Percentiles rank a stretch among this genome's conserved stretches.
phyloP scores from a whole-genome alignment of 1,140 invertebrate species.

The Drosophila mayri region DNA sequence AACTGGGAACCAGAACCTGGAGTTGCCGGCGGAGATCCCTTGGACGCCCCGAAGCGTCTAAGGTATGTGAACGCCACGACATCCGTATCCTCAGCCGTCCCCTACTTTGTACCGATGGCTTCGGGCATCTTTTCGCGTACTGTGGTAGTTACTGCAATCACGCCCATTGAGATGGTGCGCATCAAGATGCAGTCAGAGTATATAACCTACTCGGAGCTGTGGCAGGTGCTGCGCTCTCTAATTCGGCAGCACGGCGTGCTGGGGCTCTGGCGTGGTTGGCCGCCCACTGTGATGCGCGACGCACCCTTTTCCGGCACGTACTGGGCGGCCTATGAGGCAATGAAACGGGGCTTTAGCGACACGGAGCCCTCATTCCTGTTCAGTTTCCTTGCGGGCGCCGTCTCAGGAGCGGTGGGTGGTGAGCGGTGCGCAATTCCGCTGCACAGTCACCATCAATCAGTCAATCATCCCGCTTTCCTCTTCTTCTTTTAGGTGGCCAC shows the following conservation, averaged over 20 bases:
- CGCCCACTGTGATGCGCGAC: slow-evolving; percentile 96
- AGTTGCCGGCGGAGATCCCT: slow-evolving; percentile 9
- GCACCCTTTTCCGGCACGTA: slow-evolving; percentile 99
- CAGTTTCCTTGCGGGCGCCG: slow-evolving; percentile 94
- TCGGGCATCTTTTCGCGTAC: slow-evolving; percentile 93
- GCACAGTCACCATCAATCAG: not conserved
- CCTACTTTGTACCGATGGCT: slow-evolving; percentile 91
- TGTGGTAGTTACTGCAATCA: slow-evolving; percentile 94
- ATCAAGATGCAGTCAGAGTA: slow-evolving; percentile 99
- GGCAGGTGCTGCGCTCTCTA: slow-evolving; percentile 85
- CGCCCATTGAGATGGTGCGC: slow-evolving; percentile 97
- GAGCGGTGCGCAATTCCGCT: not conserved
- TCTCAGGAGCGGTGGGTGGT: slow-evolving; percentile 95
- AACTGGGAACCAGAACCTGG: not conserved
- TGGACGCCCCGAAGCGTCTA: not conserved
- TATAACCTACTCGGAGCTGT: slow-evolving; percentile 92
- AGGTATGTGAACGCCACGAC: not conserved
- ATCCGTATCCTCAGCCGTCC: slow-evolving; percentile 59
- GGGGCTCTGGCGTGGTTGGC: slow-evolving; percentile 95
- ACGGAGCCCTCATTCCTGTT: slow-evolving; percentile 90
- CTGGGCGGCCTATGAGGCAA: slow-evolving; percentile 96
- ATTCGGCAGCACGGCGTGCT: slow-evolving; percentile 90
- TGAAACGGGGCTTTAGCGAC: slow-evolving; percentile 89
- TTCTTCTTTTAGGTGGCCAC: slow-evolving; percentile 91
- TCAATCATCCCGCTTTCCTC: no score